Evolutionary conservation across 2,797 vertebrate species (phyloP), one percentile per base, ranked within the genome.

Genomic region (Rhinoraja longicauda): DNA sequence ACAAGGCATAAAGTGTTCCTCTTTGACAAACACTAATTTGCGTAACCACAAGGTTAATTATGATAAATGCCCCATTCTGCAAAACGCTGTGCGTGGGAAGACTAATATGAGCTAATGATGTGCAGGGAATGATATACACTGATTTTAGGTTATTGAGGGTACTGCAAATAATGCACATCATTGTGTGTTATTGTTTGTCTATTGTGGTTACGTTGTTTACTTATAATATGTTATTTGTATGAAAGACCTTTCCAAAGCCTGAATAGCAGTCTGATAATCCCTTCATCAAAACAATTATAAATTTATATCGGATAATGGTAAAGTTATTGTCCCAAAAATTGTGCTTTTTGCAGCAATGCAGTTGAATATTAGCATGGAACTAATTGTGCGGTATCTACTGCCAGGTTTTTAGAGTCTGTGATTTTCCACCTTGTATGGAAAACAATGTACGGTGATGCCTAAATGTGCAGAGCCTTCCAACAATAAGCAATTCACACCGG

Each of bases 21-120:
- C 62, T 64, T 19, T 64, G n/a, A 86, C 26, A n/a, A 67, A 88
- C 32, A 88, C 7, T 64, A 32, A 88, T 36, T 36, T 64, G 19
- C 29, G 32, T 67, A 64, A 64, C 59, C 8, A 88, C 59, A 77
- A 88, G 84, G 84, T 21, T 67, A 88, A 88, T 88, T 88, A 64
- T 88, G 15, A 62, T 67, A 67, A 67, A 88, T 88, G 62, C 29
- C 21, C n/a, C 17, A 62, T 67, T 36, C 59, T 64, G n/a, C 17
- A 12, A 59, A 26, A 57, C 26, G 26, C 53, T 59, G 53, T 29
- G 84, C 6, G 15, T 67, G 84, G 59, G 62, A 67, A 59, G 81
- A 36, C 4, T 26, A 62, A 59, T 15, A 59, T 6, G 59, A 36
- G n/a, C 59, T 64, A 88, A 64, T 88, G n/a, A 88, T 36, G n/a